Percentiles rank a stretch among this genome's conserved stretches.
Conservation (phyloP, 2,113 vertebrate species). For the Dromas ardeola region DNA sequence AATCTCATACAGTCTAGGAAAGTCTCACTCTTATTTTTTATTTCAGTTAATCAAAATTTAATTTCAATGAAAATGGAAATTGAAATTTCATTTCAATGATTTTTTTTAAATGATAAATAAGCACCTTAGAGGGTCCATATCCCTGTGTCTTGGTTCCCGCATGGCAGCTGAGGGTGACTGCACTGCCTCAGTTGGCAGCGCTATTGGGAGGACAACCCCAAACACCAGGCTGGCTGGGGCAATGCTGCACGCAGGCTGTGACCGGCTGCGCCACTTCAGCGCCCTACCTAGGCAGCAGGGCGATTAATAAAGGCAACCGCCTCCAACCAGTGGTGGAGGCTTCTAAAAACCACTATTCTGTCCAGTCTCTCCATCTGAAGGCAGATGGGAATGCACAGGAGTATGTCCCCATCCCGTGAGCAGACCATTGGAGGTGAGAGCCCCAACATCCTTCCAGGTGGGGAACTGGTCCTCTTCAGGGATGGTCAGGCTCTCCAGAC, state of each 20-base stretch:
- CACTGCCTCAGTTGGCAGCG: not conserved
- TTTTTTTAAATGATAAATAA: not conserved
- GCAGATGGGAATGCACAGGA: not conserved
- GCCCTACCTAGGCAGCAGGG: not conserved
- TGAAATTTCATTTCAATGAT: not conserved
- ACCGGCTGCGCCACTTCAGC: not conserved
- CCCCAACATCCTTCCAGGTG: not conserved
- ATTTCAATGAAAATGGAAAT: not conserved
- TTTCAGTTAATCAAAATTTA: not conserved
- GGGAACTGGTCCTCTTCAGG: not conserved
- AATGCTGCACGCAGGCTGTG: not conserved
- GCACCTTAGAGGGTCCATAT: not conserved
- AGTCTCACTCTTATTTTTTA: not conserved
- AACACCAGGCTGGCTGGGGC: not conserved
- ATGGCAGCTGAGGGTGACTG: not conserved
- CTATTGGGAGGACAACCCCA: not conserved
- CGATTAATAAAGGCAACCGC: not conserved
- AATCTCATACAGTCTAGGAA: not conserved
- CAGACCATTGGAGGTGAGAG: not conserved
- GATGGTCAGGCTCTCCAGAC: not conserved
- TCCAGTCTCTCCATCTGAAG: not conserved
- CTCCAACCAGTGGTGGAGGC: rapidly evolving
- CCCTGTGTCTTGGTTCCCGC: not conserved
- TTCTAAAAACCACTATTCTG: not conserved
- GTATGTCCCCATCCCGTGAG: not conserved